These are phyloP conservation scores for Drosophila nr. medialis DNA, from an alignment of 2,888 invertebrate species.

Conservation along the genomic window DNA sequence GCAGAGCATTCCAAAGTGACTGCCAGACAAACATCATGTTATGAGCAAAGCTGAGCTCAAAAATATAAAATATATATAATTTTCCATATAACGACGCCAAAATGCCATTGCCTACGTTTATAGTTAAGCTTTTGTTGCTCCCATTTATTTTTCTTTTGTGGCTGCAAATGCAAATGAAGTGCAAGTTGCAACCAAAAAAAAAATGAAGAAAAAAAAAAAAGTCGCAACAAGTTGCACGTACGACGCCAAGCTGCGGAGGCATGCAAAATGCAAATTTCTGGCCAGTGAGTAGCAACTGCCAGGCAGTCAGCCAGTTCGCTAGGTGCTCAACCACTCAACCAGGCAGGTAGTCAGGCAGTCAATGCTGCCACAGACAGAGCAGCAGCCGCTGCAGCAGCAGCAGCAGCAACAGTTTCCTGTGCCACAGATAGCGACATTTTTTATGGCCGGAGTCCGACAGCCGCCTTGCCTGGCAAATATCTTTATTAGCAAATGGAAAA, in stretches of 20 bases:
- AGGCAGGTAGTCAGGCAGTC: slow-evolving; percentile 30
- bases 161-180: slow-evolving; percentile 76
- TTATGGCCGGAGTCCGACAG: slow-evolving; percentile 60
- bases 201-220: slow-evolving; percentile 25
- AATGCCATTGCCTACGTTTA: slow-evolving; percentile 54
- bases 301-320: slow-evolving; percentile 29
- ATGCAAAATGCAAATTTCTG: slow-evolving; percentile 61
- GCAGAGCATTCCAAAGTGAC: slow-evolving; percentile 46
- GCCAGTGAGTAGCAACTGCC: slow-evolving; percentile 47
- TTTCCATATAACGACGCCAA: slow-evolving; percentile 50
- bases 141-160: slow-evolving; percentile 29
- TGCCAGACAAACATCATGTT: slow-evolving; percentile 44
- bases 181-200: slow-evolving; percentile 53
- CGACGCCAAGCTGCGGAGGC: slow-evolving; percentile 37
- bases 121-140: slow-evolving; percentile 41
- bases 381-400: slow-evolving; percentile 28
- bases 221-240: slow-evolving; percentile 76
- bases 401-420: slow-evolving; percentile 61
- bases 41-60: slow-evolving; percentile 39
- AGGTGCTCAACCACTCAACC: slow-evolving; percentile 23
- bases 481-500: slow-evolving; percentile 69
- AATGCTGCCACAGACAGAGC: background rate
- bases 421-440: slow-evolving; percentile 73
- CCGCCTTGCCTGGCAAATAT: slow-evolving; percentile 58
- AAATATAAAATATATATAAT: slow-evolving; percentile 16